Percentiles rank a stretch among this genome's conserved stretches.
Conservation (phyloP, 35 echinoderm and acorn worm species). For the Apostichopus californicus region DNA sequence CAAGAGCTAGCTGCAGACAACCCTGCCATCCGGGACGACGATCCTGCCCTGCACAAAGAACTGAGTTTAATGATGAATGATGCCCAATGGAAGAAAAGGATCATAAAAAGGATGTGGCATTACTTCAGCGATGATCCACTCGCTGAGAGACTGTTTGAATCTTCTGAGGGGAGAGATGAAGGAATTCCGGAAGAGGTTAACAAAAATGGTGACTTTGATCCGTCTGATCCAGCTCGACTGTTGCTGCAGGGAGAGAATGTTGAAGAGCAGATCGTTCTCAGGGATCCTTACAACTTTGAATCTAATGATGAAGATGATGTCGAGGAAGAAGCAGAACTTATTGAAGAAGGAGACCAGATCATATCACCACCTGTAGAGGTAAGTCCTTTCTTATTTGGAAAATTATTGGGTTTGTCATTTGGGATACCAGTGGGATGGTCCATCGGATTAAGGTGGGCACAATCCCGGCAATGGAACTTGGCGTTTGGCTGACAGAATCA, state of each 20-base stretch:
- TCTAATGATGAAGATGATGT: neutral
- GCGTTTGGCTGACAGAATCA: too few species aligned
- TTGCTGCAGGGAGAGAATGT: neutral
- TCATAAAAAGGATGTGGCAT: conserved; percentile 29
- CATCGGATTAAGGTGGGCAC: too few species aligned
- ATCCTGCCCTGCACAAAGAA: neutral
- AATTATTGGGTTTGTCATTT: neutral
- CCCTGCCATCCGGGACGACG: neutral
- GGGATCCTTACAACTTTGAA: conserved; percentile 2
- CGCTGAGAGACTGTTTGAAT: neutral
- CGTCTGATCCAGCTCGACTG: neutral
- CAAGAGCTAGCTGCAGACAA: neutral
- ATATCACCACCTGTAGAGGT: neutral
- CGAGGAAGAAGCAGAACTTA: neutral
- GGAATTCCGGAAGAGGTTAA: neutral
- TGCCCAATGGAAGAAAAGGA: conserved; percentile 27
- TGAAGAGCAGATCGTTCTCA: too few species aligned
- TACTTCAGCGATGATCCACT: neutral
- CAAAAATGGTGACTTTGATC: neutral
- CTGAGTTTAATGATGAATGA: conserved; percentile 38
- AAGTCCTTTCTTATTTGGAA: neutral
- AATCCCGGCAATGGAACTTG: too few species aligned
- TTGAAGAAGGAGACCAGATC: neutral
- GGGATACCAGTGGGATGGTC: neutral
- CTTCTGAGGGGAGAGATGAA: neutral